Evolutionary conservation across 2,113 vertebrate genomes (phyloP).

Genomic region (Anseranas semipalmata): DNA sequence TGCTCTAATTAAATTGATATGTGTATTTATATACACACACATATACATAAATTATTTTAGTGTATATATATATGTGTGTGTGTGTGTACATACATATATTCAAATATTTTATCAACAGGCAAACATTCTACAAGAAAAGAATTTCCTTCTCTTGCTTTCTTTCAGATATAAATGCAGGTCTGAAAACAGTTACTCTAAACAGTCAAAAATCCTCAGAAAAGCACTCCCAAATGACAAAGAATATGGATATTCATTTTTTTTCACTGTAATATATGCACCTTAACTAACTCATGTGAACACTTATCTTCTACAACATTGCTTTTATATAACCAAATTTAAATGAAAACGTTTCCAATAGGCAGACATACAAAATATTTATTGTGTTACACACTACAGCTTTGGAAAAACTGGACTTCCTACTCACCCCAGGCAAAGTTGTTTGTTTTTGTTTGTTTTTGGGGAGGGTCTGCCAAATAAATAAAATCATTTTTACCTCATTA

Average conservation of each 20-base stretch:
- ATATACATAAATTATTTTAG: background rate
- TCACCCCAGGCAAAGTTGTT: constrained; percentile 71
- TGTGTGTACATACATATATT: background rate
- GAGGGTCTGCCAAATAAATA: constrained; percentile 72
- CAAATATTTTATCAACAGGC: constrained; percentile 8
- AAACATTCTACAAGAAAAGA: background rate
- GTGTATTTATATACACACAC: background rate
- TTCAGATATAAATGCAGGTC: background rate
- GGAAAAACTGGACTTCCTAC: constrained; percentile 71
- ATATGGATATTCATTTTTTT: background rate
- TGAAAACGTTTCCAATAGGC: constrained; percentile 63
- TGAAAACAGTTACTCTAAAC: constrained; percentile 22
- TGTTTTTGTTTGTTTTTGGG: constrained; percentile 73
- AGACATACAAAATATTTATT: constrained; percentile 68
- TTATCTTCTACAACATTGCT: constrained; percentile 31
- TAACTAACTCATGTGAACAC: constrained; percentile 21
- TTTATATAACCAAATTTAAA: constrained; percentile 56
- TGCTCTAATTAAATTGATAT: background rate
- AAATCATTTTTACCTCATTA: constrained; percentile 73
- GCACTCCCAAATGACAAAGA: background rate
- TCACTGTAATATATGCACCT: background rate
- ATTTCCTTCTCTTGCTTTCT: constrained; percentile 3
- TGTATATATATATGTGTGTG: background rate
- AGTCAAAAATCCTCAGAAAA: constrained; percentile 4
- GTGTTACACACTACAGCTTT: constrained; percentile 70